Evolutionary conservation across 2,797 vertebrate genomes (phyloP), one percentile per base, ranked within the genome.

Genomic region (Discoglossus pictus): DNA sequence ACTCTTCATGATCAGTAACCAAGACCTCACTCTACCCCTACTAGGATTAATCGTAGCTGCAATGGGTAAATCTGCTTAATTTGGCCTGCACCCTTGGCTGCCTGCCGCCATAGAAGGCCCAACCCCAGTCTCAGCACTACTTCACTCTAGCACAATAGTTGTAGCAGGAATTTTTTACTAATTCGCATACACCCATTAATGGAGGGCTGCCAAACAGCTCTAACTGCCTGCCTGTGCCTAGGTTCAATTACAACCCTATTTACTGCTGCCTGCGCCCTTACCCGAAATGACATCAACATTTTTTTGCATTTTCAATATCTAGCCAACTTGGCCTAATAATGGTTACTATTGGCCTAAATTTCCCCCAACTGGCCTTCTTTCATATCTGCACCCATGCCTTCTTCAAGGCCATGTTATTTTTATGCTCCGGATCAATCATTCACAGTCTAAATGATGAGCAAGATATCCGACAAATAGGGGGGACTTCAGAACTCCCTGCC

Each of bases 141-240:
- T 89, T 0, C 85, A 88, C 0, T 88, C 85, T 0, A 88, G 86
- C 4, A 89, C 86, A 0, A 86, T 86, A 1, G 86, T 86, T 0
- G 82, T 85, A 0, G 84, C 87, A 0, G 78, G 83, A 0, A 78
- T 89, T 0, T n/a, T 0, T 1, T 87, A 0, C 1, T 87, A 0
- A 62, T 87, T 0, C 75, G 68, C 0, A 20, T 75, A 0, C 61
- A 74, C 0, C 86, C 79, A 0, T 0, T 85, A 0, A 0, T 82
- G 0, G 1, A 75, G 1, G 5, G 6, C 0, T 78, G 82, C 0
- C 15, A 4, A 0, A 1, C 4, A 0, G 44, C 40, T 0, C 2
- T 78, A 0, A 73, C 81, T 0, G 0, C 0, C 0, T 76, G 74
- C 0, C 0, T 82, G 0, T 85, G 80, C 1, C 0, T 86, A 0